phyloP scores from a whole-genome alignment of 2,888 invertebrate species.

The Macrophya annulata region DNA sequence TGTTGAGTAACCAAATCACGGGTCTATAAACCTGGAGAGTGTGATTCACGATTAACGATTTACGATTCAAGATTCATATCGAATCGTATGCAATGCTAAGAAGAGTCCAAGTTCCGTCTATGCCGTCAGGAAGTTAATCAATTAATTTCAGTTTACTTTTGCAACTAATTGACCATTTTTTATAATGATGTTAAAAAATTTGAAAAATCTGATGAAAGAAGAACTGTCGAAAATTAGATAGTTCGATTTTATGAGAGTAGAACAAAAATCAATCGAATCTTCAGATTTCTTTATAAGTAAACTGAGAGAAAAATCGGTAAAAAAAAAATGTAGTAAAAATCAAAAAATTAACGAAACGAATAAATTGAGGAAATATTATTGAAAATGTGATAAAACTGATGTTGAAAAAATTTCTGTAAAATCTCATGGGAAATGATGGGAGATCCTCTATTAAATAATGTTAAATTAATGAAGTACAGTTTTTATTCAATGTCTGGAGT shows the following conservation, averaged over 20 bases:
- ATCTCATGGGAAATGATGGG: too few relatives aligned
- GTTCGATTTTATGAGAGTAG: not conserved
- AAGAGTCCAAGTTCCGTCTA: slow-evolving; percentile 17
- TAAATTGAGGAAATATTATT: too few relatives aligned
- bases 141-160: slow-evolving; percentile 15
- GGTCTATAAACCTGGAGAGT: not conserved
- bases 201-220: not conserved
- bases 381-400: too few relatives aligned
- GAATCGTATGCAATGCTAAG: not conserved
- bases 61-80: slow-evolving; percentile 13
- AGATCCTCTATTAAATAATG: too few relatives aligned
- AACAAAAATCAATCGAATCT: not conserved
- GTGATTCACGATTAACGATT: slow-evolving; percentile 15
- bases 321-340: too few relatives aligned
- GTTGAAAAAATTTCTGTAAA: too few relatives aligned
- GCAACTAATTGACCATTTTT: not conserved
- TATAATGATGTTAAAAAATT: not conserved
- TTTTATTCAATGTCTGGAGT: too few relatives aligned
- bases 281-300: too few relatives aligned
- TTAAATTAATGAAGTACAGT: too few relatives aligned
- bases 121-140: slow-evolving; percentile 33
- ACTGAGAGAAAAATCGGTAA: too few relatives aligned
- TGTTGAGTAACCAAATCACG: slow-evolving; percentile 10
- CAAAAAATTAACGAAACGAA: too few relatives aligned
- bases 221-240: not conserved